Evolutionary conservation across 30 jellyfish, hydroid and myxozoan genomes (phyloP), one percentile per base, ranked within the genome.

Genomic region (Hydractinia echinata): DNA sequence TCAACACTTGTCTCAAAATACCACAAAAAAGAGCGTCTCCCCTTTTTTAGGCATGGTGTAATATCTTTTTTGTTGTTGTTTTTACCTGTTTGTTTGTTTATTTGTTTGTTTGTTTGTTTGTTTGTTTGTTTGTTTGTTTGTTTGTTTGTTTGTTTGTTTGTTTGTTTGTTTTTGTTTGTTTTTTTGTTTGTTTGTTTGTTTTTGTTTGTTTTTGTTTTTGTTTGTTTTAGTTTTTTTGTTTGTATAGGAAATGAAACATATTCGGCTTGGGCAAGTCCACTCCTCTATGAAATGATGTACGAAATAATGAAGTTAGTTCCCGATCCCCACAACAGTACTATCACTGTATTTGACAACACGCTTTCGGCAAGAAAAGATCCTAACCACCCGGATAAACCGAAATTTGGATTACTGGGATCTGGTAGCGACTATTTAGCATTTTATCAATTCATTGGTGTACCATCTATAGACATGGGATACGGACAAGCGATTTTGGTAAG

Each of bases 361-460:
- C 39, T n/a, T 8, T 19, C 15, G 0, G 61, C 55, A 19, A 19
- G 51, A 19, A 48, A 48, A 9, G 81, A 71, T 50, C 39, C 44
- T 10, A 50, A 11, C 19, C 44, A 19, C 74, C 69, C 73, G 5
- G 21, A 52, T 18, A 1, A 15, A 10, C 60, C 10, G 49, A 89
- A 89, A 72, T 79, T 84, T 49, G 78, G 85, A 16, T 53, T 60
- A 14, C 88, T 90, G 50, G 87, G 86, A 3, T 11, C 95, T 61
- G 97, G 95, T 18, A 90, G 97, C 64, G 97, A 90, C 73, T 82
- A 76, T 51, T 64, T 81, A 4, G 81, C 81, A 14, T 90, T 90
- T 61, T 90, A 90, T 70, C 89, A 86, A 50, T 76, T 81, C 54
- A 87, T 82, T 39, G 96, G 90, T 9, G 84, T 90, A 11, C 96